Conservation (phyloP, 2,113 vertebrate genomes). For the Fregetta grallaria region DNA sequence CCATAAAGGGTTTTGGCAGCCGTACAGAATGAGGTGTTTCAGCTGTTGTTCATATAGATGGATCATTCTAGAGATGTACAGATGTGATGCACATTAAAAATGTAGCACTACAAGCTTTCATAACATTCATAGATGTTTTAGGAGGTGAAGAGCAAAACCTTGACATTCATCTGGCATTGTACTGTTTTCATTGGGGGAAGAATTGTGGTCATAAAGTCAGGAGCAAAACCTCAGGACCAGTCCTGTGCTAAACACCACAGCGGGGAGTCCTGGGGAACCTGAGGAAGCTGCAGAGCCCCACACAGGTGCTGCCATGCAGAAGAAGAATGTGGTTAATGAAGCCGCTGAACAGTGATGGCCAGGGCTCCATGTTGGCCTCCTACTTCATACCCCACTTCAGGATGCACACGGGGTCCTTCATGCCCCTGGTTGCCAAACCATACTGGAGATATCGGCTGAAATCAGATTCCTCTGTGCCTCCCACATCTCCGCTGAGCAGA, state of each 20-base stretch:
- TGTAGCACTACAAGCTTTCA: background rate
- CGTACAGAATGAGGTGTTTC: slow-evolving; percentile 13
- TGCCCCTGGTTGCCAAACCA: background rate
- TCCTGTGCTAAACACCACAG: background rate
- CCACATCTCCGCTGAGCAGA: background rate
- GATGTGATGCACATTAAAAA: slow-evolving; percentile 56
- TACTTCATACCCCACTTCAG: background rate
- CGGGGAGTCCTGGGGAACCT: background rate
- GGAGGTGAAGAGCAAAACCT: slow-evolving; percentile 36
- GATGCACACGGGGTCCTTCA: background rate
- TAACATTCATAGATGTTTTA: slow-evolving; percentile 32
- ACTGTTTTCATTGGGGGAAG: background rate
- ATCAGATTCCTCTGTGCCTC: background rate
- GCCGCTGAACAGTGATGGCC: background rate
- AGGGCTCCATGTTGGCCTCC: background rate
- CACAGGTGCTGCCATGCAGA: background rate
- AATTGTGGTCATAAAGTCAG: background rate
- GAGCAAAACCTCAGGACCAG: background rate
- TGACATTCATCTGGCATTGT: background rate
- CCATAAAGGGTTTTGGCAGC: slow-evolving; percentile 24
- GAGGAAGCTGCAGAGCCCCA: background rate
- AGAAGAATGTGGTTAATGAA: background rate
- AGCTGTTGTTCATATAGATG: slow-evolving; percentile 46
- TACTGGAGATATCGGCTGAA: background rate
- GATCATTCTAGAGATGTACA: slow-evolving; percentile 12